These are phyloP conservation scores for Suncus etruscus DNA, from an alignment of 2,113 vertebrate species.

Conservation along the genomic window DNA sequence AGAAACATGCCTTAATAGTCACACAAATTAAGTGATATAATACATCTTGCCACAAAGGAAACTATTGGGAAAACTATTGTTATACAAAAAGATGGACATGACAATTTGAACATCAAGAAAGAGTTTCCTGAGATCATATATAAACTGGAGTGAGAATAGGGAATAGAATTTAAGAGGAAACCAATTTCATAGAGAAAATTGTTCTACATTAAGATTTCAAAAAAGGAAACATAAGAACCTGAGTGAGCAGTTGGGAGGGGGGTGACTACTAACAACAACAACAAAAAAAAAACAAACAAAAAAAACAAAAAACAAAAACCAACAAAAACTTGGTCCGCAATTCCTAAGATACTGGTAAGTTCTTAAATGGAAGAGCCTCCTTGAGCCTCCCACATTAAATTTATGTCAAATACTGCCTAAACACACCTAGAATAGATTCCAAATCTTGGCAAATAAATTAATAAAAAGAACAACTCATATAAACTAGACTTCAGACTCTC, in stretches of 20 bases:
- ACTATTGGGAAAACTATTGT: not conserved
- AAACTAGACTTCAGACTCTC: not conserved
- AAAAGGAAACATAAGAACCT: slow-evolving; percentile 43
- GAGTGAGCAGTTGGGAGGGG: too few species aligned
- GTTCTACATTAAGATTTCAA: slow-evolving; percentile 55
- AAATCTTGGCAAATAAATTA: slow-evolving; percentile 46
- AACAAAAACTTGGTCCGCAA: slow-evolving; percentile 12
- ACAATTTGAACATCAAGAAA: slow-evolving; percentile 43
- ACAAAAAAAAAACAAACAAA: too few species aligned
- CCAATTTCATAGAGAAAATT: slow-evolving; percentile 30
- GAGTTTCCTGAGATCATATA: slow-evolving; percentile 21
- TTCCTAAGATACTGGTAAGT: slow-evolving; percentile 46
- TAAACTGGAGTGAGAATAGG: slow-evolving; percentile 19
- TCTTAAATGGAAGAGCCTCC: slow-evolving; percentile 3
- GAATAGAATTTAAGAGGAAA: not conserved
- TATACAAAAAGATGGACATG: not conserved
- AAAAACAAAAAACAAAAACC: slow-evolving; percentile 54
- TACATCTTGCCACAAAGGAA: slow-evolving; percentile 20
- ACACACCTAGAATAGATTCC: not conserved
- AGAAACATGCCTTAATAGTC: slow-evolving; percentile 20
- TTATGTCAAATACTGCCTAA: slow-evolving; percentile 40
- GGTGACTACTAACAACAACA: not conserved
- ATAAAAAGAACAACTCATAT: slow-evolving; percentile 41
- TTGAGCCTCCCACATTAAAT: not conserved
- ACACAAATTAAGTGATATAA: not conserved